Conservation (phyloP, 2,888 invertebrate genomes). For the Heterodera filipjevi region DNA sequence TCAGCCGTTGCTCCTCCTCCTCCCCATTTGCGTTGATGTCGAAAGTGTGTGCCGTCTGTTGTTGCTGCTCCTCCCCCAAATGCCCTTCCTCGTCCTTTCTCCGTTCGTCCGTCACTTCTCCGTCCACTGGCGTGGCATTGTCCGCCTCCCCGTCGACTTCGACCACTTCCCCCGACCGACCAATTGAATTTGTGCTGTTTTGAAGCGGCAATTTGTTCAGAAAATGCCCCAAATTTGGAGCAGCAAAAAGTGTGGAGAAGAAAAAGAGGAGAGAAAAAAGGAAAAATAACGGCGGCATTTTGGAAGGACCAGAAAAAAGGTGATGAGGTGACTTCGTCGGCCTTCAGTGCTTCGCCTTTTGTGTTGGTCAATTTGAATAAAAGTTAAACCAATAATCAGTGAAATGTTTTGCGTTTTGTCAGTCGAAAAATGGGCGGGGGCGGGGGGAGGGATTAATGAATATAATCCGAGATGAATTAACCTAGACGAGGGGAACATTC, state of each 20-base stretch:
- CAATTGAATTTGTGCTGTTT: not conserved
- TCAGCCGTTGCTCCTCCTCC: not conserved
- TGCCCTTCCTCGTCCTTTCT: not conserved
- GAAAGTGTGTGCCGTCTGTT: slow-evolving; percentile 10
- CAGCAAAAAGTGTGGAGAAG: not conserved
- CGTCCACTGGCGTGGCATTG: not conserved
- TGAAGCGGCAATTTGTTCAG: not conserved
- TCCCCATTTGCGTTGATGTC: slow-evolving; percentile 14
- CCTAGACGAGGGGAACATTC: not conserved
- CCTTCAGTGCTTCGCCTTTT: too few species aligned
- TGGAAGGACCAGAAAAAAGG: too few species aligned
- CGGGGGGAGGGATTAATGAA: slow-evolving; percentile 16
- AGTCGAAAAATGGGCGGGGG: not conserved
- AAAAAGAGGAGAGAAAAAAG: not conserved
- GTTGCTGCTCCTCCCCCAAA: not conserved
- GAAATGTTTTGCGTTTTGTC: not conserved
- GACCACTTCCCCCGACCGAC: not conserved
- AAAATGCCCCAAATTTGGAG: slow-evolving; percentile 1
- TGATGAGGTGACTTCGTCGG: too few species aligned
- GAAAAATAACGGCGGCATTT: not conserved
- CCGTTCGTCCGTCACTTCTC: not conserved
- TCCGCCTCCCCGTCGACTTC: not conserved
- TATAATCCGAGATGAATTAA: not conserved
- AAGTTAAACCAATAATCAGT: not conserved
- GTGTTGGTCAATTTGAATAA: not conserved